Conservation (phyloP, 2,888 invertebrate genomes). For the Ephialtes manifestator region DNA sequence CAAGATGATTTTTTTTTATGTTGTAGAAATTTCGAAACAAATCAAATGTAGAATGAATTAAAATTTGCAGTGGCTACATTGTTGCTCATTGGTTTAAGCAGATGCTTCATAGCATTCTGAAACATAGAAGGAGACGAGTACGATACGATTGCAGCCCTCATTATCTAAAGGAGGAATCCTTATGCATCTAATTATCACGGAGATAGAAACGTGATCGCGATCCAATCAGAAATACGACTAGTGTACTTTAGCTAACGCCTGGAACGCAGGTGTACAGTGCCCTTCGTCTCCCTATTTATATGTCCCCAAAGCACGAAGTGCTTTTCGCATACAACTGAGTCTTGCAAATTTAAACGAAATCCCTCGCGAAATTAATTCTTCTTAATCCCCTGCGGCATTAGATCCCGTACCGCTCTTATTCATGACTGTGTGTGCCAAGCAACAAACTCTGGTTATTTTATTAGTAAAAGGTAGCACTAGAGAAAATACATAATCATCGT, state of each 20-base stretch:
- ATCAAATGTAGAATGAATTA: background rate
- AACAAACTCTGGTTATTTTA: background rate
- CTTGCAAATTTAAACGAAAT: background rate
- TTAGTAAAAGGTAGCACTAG: background rate
- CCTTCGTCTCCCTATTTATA: too few species aligned
- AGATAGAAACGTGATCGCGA: constrained; percentile 17
- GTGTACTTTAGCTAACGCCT: constrained; percentile 17
- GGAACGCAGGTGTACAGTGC: constrained; percentile 25
- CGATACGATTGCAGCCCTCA: too few species aligned
- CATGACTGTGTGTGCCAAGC: background rate
- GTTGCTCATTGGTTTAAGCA: too few species aligned
- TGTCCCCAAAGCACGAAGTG: constrained; percentile 9
- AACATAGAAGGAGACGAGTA: background rate
- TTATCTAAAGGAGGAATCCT: background rate
- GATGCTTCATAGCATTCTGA: too few species aligned
- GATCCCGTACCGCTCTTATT: background rate
- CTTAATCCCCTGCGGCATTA: background rate
- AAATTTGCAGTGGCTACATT: too few species aligned
- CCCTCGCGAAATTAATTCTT: background rate
- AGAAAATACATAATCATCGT: background rate
- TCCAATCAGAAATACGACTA: constrained; percentile 7
- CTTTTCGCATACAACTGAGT: background rate
- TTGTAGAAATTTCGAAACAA: background rate
- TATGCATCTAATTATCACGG: background rate
- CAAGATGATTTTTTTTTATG: too few species aligned